These are phyloP conservation scores for Rotaria sp. DNA, from an alignment of 2,888 invertebrate genomes.

Conservation along the genomic window DNA sequence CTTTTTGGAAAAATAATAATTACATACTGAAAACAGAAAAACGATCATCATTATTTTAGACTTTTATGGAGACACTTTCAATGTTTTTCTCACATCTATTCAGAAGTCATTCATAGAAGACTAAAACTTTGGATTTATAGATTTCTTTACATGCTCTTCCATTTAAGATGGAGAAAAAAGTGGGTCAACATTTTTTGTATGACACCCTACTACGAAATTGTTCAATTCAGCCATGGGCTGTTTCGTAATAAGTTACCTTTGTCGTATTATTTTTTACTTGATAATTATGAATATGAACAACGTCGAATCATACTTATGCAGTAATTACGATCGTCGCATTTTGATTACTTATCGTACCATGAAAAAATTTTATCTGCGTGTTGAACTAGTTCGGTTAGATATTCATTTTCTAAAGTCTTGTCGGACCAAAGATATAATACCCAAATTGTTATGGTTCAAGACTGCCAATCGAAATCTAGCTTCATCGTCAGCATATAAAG, in stretches of 20 bases:
- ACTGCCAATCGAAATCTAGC: background rate
- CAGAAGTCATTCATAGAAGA: background rate
- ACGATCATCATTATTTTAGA: background rate
- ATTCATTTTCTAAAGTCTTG: background rate
- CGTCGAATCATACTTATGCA: background rate
- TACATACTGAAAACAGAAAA: background rate
- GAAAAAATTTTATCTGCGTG: background rate
- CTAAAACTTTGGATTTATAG: background rate
- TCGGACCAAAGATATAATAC: background rate
- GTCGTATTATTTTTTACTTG: background rate
- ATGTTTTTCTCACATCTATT: background rate
- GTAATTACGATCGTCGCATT: background rate
- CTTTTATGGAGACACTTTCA: background rate
- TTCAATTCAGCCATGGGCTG: background rate
- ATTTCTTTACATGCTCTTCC: background rate
- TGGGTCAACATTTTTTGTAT: background rate
- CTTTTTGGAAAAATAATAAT: background rate
- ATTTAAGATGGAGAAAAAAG: background rate
- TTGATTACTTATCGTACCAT: background rate
- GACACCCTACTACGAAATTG: background rate
- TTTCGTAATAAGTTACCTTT: background rate
- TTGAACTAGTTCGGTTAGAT: no score
- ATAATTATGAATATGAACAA: background rate
- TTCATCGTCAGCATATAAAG: background rate
- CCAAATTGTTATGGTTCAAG: background rate